Conservation (phyloP, 1,140 invertebrate species). For the Steinernema feltiae region DNA sequence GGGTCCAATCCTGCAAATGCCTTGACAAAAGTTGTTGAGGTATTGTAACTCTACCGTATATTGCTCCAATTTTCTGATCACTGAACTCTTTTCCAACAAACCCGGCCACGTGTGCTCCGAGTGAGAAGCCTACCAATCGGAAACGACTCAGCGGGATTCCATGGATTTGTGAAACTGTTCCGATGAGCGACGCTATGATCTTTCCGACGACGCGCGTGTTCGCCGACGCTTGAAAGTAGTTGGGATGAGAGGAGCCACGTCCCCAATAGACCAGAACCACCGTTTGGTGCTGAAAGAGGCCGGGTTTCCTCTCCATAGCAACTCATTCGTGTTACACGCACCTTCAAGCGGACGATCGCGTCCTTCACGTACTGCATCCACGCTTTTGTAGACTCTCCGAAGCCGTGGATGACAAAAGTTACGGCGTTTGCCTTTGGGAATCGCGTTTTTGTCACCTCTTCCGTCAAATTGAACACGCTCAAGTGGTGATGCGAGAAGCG, state of each 20-base stretch:
- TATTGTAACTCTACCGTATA: neutral
- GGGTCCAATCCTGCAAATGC: neutral
- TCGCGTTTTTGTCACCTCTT: neutral
- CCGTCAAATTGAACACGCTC: neutral
- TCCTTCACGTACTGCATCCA: neutral
- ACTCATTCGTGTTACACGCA: neutral
- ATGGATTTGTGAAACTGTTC: neutral
- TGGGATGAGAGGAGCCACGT: neutral
- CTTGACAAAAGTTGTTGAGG: neutral
- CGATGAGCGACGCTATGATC: neutral
- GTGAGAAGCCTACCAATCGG: neutral
- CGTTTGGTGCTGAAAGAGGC: neutral
- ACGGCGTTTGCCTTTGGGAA: neutral
- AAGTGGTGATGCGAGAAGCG: neutral
- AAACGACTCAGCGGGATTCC: neutral
- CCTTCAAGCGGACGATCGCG: neutral
- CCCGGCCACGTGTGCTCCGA: constrained; percentile 2
- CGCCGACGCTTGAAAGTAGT: neutral
- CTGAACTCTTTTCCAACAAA: neutral
- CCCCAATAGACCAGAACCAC: constrained; percentile 1
- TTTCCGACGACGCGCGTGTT: constrained; percentile 1
- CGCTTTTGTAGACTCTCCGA: neutral
- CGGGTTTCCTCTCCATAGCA: neutral
- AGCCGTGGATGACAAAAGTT: neutral
- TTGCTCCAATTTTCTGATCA: neutral